Percentiles rank a stretch among this genome's conserved stretches.
phyloP scores from a whole-genome alignment of 2,113 vertebrate genomes.

The Cricetomys ansorgei region DNA sequence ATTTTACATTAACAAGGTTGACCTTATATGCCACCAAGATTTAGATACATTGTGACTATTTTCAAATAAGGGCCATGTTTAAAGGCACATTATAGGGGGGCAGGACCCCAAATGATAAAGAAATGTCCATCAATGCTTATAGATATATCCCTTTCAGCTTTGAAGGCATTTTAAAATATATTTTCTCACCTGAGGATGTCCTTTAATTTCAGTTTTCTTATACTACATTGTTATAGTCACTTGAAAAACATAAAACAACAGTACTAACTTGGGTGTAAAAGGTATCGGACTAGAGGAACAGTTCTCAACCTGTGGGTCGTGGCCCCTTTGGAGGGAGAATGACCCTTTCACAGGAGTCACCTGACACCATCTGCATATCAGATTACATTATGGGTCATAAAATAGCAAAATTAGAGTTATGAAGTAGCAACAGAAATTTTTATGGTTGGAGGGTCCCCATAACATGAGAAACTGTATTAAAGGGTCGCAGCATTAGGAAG shows the following conservation, averaged over 20 bases:
- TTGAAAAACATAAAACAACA: not conserved
- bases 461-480: no score
- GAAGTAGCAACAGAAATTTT: no score
- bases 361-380: no score
- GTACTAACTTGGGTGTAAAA: not conserved
- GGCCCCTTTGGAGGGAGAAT: no score
- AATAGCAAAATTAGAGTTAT: no score
- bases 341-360: no score
- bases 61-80: constrained; percentile 32
- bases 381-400: no score
- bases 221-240: constrained; percentile 22
- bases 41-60: not conserved
- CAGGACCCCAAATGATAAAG: not conserved
- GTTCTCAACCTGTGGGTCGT: no score
- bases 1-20: constrained; percentile 32
- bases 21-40: constrained; percentile 48
- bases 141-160: not conserved
- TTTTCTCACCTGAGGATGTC: not conserved
- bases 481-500: no score
- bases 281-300: not conserved
- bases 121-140: constrained; percentile 12
- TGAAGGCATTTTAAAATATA: not conserved
- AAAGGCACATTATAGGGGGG: constrained; percentile 19
- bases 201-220: constrained; percentile 12
- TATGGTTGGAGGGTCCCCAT: no score